phyloP scores from a whole-genome alignment of 1,140 invertebrate genomes.

The Hydropsyche tenuis region DNA sequence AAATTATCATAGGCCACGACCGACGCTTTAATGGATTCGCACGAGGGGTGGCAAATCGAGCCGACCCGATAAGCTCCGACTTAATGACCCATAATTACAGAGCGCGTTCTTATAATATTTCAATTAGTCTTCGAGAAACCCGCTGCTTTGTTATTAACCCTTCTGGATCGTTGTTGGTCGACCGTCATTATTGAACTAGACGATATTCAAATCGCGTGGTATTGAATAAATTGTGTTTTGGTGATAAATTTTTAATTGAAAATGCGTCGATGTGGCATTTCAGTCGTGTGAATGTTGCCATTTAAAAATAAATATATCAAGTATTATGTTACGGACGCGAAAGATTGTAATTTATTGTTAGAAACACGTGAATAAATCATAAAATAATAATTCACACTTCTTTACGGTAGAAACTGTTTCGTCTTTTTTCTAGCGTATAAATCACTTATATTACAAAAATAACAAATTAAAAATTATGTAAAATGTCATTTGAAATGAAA shows the following conservation, averaged over 20 bases:
- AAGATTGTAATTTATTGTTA: slow-evolving; percentile 11
- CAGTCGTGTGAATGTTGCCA: background rate
- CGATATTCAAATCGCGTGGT: too few relatives aligned
- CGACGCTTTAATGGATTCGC: background rate
- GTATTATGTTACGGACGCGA: slow-evolving; percentile 5
- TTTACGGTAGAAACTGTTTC: background rate
- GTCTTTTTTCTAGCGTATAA: too few relatives aligned
- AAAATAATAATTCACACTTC: slow-evolving; percentile 25
- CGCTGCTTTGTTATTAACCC: background rate
- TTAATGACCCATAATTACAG: slow-evolving; percentile 46
- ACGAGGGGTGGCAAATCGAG: background rate
- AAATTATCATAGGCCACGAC: slow-evolving; percentile 3
- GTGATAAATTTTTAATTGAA: too few relatives aligned
- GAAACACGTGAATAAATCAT: slow-evolving; percentile 16
- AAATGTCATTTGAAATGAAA: too few relatives aligned
- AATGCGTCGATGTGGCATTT: too few relatives aligned
- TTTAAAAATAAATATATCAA: slow-evolving; percentile 21
- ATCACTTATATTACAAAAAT: too few relatives aligned
- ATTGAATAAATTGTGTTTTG: too few relatives aligned
- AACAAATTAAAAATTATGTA: too few relatives aligned
- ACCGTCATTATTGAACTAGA: too few relatives aligned
- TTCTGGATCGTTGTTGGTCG: too few relatives aligned
- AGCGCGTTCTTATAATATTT: slow-evolving; percentile 43
- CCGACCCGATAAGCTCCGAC: slow-evolving; percentile 16
- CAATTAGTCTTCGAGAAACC: slow-evolving; percentile 38